Base-by-base conservation (phyloP, 2,888 invertebrate species). In the Lysandra coridon region DNA sequence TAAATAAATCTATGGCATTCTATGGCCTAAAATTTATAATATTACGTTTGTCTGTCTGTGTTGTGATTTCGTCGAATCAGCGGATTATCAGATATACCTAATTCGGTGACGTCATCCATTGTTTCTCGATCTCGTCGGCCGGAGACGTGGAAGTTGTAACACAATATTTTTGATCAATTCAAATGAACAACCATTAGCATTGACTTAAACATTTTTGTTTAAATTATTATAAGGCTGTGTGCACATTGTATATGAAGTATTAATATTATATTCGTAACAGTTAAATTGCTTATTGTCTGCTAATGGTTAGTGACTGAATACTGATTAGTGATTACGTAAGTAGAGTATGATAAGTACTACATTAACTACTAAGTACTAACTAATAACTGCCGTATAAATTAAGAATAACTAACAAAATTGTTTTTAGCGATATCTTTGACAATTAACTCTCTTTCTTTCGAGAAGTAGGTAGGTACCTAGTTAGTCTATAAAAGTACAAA, bases 81-180 rank as follows among this genome's bases (percentile, higher is more conserved):
- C 76, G 33, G 76, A 76, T 76, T 76, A 76, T 76, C 76, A 53
- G 76, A 76, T 33, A 76, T 33, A 76, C 57, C 53, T 76, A 57
- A 53, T 76, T 76, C 78, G 69, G 81, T 91, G 91, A 91, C 90
- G 90, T 90, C 90, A 91, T 80, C 87, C 84, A 89, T 90, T 90
- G 90, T 91, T 86, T 85, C 80, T 79, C 76, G 75, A 83, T 83
- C 83, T 57, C 53, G 49, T 82, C 78, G 74, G 77, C 30, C 40
- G 69, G 80, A 79, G 81, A 78, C 74, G 57, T 78, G 78, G 80
- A 44, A 40, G 4, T 40, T 40, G 40, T 4, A 80, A 76, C 77
- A 30, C 73, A 62, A 57, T 69, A 78, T 75, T 64, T 75, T 69
- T 79, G 79, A 78, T 77, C 74, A 64, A 40, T 76, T 53, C 14